Evolutionary conservation across 2,113 vertebrate genomes (phyloP), one percentile per base, ranked within the genome.

Genomic region (Leucopsar rothschildi): DNA sequence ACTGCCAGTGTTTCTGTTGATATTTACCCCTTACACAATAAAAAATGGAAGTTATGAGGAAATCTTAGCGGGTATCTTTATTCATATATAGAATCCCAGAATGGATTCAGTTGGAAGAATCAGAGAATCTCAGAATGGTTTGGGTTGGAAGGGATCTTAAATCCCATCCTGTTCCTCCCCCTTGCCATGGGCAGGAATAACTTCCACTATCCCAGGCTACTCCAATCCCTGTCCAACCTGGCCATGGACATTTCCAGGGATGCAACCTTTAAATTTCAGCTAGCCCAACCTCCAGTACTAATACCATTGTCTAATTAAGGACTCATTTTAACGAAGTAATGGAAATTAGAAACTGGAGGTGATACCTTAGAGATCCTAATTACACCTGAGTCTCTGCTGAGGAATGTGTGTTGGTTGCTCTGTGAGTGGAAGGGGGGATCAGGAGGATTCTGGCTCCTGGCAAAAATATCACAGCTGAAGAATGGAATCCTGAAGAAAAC

Each of bases 371-470:
- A 39, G 57, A 24, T 6, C 15, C 42, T 33, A 28, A 66, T 70
- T 37, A 16, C 14, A n/a, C 52, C 25, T 4, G 27, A 44, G 16
- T 39, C 16, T 75, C n/a, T 31, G 37, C 1, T 44, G 76, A 44
- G 66, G 24, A 16, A 8, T 1, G 3, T 9, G 11, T 15, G 19
- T 9, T 47, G 57, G 19, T 9, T 47, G 57, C 53, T 4, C 4
- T 11, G 12, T 49, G 13, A 2, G 14, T 60, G 50, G 42, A 73
- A 77, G 1, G 5, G 29, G 37, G 50, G 18, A 27, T 29, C 27
- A 6, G 2, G 11, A 28, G 52, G 53, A 27, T 50, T 77, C 65
- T 0, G 0, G 9, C 15, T 80, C 2, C 10, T 3, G 29, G 49
- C 9, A 47, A 33, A 96, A 66, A 17, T 19, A 15, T 28, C 11